Evolutionary conservation across 2,888 invertebrate species (phyloP).

Genomic region (Mythimna vitellina): DNA sequence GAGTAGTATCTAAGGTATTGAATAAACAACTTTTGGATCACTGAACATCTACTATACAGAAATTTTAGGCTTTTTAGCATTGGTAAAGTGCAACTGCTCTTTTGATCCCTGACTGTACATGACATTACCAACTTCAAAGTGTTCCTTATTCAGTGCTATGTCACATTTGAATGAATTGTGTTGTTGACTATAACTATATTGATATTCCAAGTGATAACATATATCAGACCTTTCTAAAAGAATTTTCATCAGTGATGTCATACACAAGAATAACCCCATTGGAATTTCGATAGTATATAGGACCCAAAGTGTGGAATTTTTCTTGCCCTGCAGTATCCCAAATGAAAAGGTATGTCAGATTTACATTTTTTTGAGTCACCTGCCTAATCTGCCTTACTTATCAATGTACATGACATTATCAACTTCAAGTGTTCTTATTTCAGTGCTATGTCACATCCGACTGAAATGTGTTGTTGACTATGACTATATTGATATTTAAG

Average conservation of each 20-base stretch:
- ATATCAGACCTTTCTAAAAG: conserved; percentile 95
- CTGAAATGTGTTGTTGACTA: neutral
- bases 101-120: no score
- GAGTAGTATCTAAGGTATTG: no score
- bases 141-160: conserved; percentile 47
- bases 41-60: no score
- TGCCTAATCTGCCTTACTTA: neutral
- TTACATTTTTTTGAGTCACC: neutral
- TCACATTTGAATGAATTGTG: neutral
- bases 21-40: no score
- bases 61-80: no score
- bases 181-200: neutral
- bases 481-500: conserved; percentile 1
- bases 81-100: no score
- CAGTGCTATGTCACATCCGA: conserved; percentile 40
- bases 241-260: conserved; percentile 99
- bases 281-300: conserved; percentile 99
- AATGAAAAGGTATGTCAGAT: no score
- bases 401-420: conserved; percentile 4
- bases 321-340: conserved; percentile 99
- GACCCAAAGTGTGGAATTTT: conserved; percentile 98
- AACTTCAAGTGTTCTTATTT: conserved; percentile 10
- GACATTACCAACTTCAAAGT: conserved; percentile 4
- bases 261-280: conserved; percentile 99
- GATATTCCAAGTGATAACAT: conserved; percentile 17